Evolutionary conservation across 2,113 vertebrate species (phyloP), one percentile per base, ranked within the genome.

Genomic region (Festucalex cinctus): DNA sequence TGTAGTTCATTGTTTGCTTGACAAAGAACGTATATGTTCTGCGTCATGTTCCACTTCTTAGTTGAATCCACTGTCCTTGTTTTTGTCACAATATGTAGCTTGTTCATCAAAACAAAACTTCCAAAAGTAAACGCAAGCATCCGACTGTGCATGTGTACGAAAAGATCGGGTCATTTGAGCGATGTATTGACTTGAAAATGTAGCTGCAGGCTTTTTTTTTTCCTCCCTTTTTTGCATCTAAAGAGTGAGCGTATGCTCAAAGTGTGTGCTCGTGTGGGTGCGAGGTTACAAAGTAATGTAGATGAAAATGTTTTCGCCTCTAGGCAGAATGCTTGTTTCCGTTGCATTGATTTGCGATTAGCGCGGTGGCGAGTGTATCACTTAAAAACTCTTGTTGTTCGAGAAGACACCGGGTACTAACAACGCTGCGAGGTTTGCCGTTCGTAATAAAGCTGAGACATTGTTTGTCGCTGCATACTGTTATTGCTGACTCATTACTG

Each of bases 401-500:
- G 59, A 77, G 69, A 49, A 65, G 64, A 75, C 69, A 69, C 61
- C 73, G 37, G 65, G 32, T 32, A 68, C 44, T 2, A 49, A 49
- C 48, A 7, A 68, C 51, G 24, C 39, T 60, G 53, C 65, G 46
- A 61, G 3, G 60, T 28, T 61, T 61, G 6, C 10, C 2, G 24
- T 39, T 73, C 35, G 60, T 66, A 74, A 72, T 61, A 66, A 74
- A 73, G 62, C 58, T 43, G 66, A 22, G 22, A 51, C 74, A 70
- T 71, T 44, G 61, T 43, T 70, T n/a, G 64, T 70, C 70, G 63
- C 75, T 79, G 71, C 43, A 6, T 68, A 7, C 28, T 64, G 13
- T 65, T 79, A 58, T 60, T 39, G 51, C 68, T 79, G 85, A 83
- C 83, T 79, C 82, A 82, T 83, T 71, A 36, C 73, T 12, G 13